Base-by-base conservation (phyloP, 2,797 vertebrate species). In the Sphenodon punctatus region DNA sequence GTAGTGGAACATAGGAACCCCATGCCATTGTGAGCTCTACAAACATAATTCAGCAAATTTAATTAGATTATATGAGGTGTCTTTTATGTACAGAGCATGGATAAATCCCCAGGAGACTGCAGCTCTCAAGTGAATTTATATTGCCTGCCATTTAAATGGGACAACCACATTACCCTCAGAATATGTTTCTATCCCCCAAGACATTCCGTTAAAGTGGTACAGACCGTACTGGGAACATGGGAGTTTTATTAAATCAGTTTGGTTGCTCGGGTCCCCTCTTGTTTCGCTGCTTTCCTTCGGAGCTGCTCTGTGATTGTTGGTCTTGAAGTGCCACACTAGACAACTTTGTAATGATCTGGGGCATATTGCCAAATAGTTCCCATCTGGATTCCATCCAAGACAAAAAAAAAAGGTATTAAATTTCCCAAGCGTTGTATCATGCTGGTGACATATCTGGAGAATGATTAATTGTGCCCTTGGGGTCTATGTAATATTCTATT, bases 291-390 rank as follows among this genome's bases (percentile, higher is more conserved):
- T 72, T 90, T 86, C 58, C 61, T 85, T 43, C 66, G 67, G 42
- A 86, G 41, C 43, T 89, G 76, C 70, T 88, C 64, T 82, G 84
- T 74, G 58, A 41, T 77, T 89, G 74, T 89, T 86, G 71, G 79
- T 78, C 58, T 67, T 89, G 53, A 79, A 91, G 74, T 88, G 70
- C 66, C 68, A 76, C 51, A 70, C 67, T 34, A 80, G 79, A 90
- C 81, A 90, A 85, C 78, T 88, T 70, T 78, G 75, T 90, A 94
- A 93, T 85, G 78, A 87, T 84, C 39, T 69, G n/a, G 91, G 78
- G 67, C 45, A 0, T 72, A 32, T 67, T 46, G 82, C 83, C 89
- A 95, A 92, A 80, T 67, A 74, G 84, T 67, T 67, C 27, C 42
- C 89, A 63, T 85, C 83, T 91, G 75, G 92, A 80, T 90, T 87